Conservation (phyloP, 1,140 invertebrate genomes). For the Druon quercuslanigerum region DNA sequence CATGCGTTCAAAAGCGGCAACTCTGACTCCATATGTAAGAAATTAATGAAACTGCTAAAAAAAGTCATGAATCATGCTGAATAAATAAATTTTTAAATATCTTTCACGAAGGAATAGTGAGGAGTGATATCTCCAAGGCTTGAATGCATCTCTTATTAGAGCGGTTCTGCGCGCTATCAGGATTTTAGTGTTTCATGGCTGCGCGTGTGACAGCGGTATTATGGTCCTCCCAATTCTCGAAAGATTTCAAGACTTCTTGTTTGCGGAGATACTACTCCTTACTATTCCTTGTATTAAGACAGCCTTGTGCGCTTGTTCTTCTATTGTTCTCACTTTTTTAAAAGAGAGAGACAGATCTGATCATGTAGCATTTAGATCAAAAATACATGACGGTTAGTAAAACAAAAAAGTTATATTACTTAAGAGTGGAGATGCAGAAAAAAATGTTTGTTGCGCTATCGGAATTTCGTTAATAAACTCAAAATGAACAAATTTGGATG, state of each 20-base stretch:
- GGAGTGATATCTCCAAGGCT: too few relatives aligned
- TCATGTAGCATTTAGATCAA: slow-evolving; percentile 21
- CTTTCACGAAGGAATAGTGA: too few relatives aligned
- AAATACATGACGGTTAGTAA: slow-evolving; percentile 25
- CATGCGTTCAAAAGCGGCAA: slow-evolving; percentile 8
- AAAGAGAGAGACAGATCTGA: slow-evolving; percentile 16
- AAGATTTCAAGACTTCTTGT: too few relatives aligned
- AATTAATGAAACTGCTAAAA: neutral
- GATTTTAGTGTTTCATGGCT: too few relatives aligned
- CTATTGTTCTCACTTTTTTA: slow-evolving; percentile 19
- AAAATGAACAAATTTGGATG: slow-evolving; percentile 42
- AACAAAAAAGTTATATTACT: slow-evolving; percentile 36
- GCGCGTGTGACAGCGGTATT: too few relatives aligned
- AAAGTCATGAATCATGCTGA: neutral
- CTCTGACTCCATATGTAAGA: neutral
- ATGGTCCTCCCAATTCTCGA: too few relatives aligned
- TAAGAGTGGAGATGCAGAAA: slow-evolving; percentile 33
- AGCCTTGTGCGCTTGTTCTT: slow-evolving; percentile 12
- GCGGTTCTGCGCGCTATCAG: too few relatives aligned
- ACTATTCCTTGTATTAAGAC: neutral
- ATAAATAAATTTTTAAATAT: neutral
- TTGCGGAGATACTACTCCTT: too few relatives aligned
- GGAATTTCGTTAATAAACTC: slow-evolving; percentile 33
- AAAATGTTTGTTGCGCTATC: slow-evolving; percentile 24
- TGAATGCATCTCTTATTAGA: too few relatives aligned